Base-by-base conservation (phyloP, 1,140 invertebrate genomes). In the Drosophila santomea region DNA sequence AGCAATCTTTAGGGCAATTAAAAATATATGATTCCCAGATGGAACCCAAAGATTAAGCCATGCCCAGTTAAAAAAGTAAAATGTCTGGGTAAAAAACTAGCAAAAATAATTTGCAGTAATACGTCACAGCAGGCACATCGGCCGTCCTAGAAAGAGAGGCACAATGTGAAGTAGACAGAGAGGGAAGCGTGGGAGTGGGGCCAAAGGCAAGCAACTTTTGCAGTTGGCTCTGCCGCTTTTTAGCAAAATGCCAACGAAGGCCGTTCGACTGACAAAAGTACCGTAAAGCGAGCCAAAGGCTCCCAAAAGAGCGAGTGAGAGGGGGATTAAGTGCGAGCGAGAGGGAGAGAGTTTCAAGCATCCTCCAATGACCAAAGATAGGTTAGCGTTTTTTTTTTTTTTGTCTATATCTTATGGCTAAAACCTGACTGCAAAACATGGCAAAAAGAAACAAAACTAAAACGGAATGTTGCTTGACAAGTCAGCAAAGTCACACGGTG, bases 391-490 rank as follows among this genome's bases (percentile, higher is more conserved):
- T 55, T 43, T 44, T 45, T 62, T 63, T 25, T 25, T 25, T 25
- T 71, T 71, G 64, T 68, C 64, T 71, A 69, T 71, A 71, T 69
- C 67, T 71, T 71, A 63, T 68, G 60, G 38, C 60, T 43, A 71
- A 78, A 80, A 81, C 72, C 78, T 80, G 79, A 76, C 77, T 80
- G 73, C 35, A 59, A 75, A 41, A 45, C 78, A 50, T 68, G 64
- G 38, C 62, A 68, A 48, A 76, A 41, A 38, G 35, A 73, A 77
- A 82, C 72, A 75, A 80, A 68, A 69, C 76, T 74, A 75, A 79
- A 76, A 76, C 62, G 80, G 80, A 84, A 84, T 84, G 81, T 66
- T 80, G 81, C 77, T 84, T 84, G 81, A 84, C 81, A 84, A 84
- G 76, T 84, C 80, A 55, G 58, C 77, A 73, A 45, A 60, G 75